phyloP scores from a whole-genome alignment of 1,140 invertebrate species.

The Hetaerina americana region DNA sequence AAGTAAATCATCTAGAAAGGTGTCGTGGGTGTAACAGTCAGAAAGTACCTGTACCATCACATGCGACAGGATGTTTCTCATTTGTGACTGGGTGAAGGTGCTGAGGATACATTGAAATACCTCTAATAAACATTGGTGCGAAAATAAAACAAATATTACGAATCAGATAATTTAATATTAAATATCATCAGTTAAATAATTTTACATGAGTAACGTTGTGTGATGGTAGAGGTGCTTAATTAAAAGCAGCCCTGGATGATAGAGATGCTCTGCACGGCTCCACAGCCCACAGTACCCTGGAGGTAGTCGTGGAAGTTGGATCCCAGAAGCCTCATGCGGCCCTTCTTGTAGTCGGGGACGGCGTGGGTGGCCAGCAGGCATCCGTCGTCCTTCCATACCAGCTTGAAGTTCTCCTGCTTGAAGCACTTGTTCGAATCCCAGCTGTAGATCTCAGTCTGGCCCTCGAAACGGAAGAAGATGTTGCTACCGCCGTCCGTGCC shows the following conservation, averaged over 20 bases:
- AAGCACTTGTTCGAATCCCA: slow-evolving; percentile 44
- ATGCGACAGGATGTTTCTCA: too few relatives aligned
- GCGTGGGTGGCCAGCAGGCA: slow-evolving; percentile 45
- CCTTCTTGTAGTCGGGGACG: slow-evolving; percentile 35
- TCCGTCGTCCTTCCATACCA: slow-evolving; percentile 41
- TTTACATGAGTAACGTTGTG: too few relatives aligned
- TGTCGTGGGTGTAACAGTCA: too few relatives aligned
- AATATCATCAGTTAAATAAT: too few relatives aligned
- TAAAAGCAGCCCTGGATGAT: neutral
- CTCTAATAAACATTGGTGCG: too few relatives aligned
- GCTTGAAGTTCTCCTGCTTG: slow-evolving; percentile 35
- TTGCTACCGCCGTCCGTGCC: slow-evolving; percentile 42
- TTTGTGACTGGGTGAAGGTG: too few relatives aligned
- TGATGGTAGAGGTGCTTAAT: too few relatives aligned
- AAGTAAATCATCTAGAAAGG: too few relatives aligned
- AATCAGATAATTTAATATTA: too few relatives aligned
- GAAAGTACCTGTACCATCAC: too few relatives aligned
- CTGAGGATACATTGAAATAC: too few relatives aligned
- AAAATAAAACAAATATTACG: too few relatives aligned
- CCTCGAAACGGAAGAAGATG: slow-evolving; percentile 42
- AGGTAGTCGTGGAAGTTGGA: slow-evolving; percentile 51
- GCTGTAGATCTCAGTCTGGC: slow-evolving; percentile 42
- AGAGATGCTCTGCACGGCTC: slow-evolving; percentile 22
- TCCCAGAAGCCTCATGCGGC: slow-evolving; percentile 44
- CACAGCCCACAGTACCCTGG: slow-evolving; percentile 38